Percentiles rank a stretch among this genome's conserved stretches.
Conservation (phyloP, 2,797 vertebrate species). For the Tamandua tetradactyla region DNA sequence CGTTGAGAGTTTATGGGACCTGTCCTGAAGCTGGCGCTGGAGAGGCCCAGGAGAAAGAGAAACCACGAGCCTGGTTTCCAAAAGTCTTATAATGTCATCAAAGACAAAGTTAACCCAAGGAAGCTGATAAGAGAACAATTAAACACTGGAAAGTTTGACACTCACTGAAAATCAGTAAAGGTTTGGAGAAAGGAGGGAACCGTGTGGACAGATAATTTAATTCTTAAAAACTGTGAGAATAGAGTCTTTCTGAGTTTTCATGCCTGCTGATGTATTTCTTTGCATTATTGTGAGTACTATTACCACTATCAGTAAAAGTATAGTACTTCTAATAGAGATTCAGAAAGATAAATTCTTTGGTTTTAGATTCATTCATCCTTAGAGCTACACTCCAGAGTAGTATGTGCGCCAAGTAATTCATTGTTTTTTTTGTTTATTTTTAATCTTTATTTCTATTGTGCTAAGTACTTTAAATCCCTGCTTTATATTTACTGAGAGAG, state of each 20-base stretch:
- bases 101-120: neutral
- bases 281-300: constrained; percentile 25
- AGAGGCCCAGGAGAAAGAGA: neutral
- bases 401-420: constrained; percentile 54
- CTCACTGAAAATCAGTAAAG: neutral
- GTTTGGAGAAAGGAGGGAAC: neutral
- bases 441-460: neutral
- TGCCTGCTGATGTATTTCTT: constrained; percentile 17
- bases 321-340: constrained; percentile 30
- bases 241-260: neutral
- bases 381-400: neutral
- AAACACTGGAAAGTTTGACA: neutral
- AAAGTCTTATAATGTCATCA: neutral
- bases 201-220: neutral
- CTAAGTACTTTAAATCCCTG: constrained; percentile 59
- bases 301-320: constrained; percentile 45
- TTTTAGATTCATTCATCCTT: constrained; percentile 49
- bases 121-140: neutral
- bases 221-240: neutral
- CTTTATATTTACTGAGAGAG: constrained; percentile 38
- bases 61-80: neutral
- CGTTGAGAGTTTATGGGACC: neutral
- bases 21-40: neutral
- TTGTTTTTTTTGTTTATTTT: too few relatives aligned
- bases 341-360: constrained; percentile 63